Base-by-base conservation (phyloP, 2,888 invertebrate species). In the Melieria picta region DNA sequence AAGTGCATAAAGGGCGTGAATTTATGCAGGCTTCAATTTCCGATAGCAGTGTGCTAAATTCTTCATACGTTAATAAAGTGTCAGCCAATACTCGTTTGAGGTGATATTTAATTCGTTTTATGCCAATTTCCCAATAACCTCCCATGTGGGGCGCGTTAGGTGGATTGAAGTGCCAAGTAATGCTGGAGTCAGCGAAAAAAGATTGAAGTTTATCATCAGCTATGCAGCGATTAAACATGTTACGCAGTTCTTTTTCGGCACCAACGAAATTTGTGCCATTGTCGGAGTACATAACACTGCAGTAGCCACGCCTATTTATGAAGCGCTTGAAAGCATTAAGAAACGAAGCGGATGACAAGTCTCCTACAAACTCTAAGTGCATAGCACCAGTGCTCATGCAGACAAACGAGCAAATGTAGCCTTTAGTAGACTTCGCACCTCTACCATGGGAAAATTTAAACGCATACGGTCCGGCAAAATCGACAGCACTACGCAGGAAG, bases 341-440 rank as follows among this genome's bases (percentile, higher is more conserved):
- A 2, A 30, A 30, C 30, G 30, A 30, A 30, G 30, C 3, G 30
- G 30, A 3, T 30, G 3, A 30, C 30, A 30, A 30, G 30, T 30
- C 30, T 30, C 30, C 30, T 30, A 30, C 30, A 30, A 30, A 30
- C 56, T 74, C 72, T 16, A 74, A 43, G 42, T 77, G 73, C 30
- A 77, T 71, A 4, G 76, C 72, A 4, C 69, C 68, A 13, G 72
- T 71, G 6, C 62, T 50, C 72, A 74, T 72, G 64, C 67, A 70
- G 1, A 70, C 48, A 47, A 72, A 72, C 16, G 56, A 60, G 3
- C 30, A 13, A 16, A 69, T 61, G 16, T 72, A 69, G 10, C 65
- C 69, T 57, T 69, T 72, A 0, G 45, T 16, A n/a, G 65, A 46
- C 11, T 69, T 69, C 5, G 62, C n/a, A 1, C 69, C 61, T 56